These are phyloP conservation scores for Percopsis transmontana DNA, from an alignment of 2,113 vertebrate genomes.

Conservation along the genomic window DNA sequence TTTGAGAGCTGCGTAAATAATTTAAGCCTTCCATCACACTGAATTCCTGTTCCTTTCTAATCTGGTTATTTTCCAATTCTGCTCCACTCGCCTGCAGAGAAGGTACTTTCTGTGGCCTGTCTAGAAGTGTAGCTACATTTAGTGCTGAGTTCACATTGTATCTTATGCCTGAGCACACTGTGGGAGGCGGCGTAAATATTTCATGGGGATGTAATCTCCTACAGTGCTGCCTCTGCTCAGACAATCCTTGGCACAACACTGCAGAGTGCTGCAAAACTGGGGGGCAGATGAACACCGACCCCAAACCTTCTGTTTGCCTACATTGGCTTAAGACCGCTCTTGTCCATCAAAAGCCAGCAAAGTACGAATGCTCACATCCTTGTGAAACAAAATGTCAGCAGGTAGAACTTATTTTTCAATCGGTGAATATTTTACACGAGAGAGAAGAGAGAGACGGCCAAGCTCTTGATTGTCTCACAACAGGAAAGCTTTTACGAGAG, in stretches of 20 bases:
- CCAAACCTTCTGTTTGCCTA: not conserved
- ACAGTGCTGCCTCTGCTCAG: conserved; percentile 28
- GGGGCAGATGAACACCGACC: conserved; percentile 9
- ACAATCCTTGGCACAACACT: conserved; percentile 38
- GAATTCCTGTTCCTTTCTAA: conserved; percentile 47
- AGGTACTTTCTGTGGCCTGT: conserved; percentile 30
- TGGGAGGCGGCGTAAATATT: conserved; percentile 66
- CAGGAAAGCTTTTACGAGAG: conserved; percentile 45
- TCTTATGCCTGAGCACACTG: conserved; percentile 52
- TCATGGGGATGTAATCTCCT: conserved; percentile 48
- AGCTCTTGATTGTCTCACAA: conserved; percentile 33
- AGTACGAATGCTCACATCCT: not conserved
- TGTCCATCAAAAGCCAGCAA: not conserved
- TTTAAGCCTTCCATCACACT: conserved; percentile 64
- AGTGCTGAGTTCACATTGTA: conserved; percentile 54
- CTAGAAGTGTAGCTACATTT: conserved; percentile 41
- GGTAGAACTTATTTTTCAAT: not conserved
- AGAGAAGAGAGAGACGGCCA: conserved; percentile 3
- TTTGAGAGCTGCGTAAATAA: conserved; percentile 66
- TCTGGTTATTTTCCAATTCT: conserved; percentile 60
- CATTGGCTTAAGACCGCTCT: conserved; percentile 11
- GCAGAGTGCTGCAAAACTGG: conserved; percentile 20
- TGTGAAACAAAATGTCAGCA: not conserved
- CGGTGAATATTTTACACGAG: conserved; percentile 11
- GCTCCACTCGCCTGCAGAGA: conserved; percentile 49